These are phyloP conservation scores for Pseudomugil gertrudae DNA, from an alignment of 2,797 vertebrate genomes.

Conservation along the genomic window DNA sequence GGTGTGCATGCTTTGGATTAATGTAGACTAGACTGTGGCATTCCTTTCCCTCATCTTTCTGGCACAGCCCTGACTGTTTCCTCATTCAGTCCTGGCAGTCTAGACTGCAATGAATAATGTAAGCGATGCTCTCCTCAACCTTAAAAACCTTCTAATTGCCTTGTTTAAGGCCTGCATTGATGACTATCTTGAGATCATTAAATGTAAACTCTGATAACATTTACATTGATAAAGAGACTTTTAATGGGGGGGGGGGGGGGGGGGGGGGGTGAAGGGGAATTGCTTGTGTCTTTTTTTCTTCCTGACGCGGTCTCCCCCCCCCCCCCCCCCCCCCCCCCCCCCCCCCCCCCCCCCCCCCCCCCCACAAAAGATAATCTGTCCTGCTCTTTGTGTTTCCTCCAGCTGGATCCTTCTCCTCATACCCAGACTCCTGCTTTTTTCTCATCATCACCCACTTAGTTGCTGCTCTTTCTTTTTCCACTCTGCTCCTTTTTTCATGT, in stretches of 20 bases:
- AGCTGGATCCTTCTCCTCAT: not conserved
- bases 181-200: constrained; percentile 66
- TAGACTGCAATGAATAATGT: constrained; percentile 79
- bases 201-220: constrained; percentile 56
- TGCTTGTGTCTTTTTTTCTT: too few relatives aligned
- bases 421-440: not conserved
- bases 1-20: constrained; percentile 44
- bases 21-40: constrained; percentile 48
- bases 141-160: constrained; percentile 68
- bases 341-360: too few relatives aligned
- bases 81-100: constrained; percentile 61
- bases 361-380: too few relatives aligned
- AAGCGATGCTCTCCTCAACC: constrained; percentile 61
- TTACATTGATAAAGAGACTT: constrained; percentile 46
- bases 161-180: constrained; percentile 73
- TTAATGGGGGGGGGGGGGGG: constrained; percentile 20
- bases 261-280: too few relatives aligned
- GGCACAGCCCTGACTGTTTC: constrained; percentile 65
- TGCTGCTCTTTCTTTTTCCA: not conserved
- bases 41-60: constrained; percentile 62
- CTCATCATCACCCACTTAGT: constrained; percentile 2
- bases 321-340: too few relatives aligned
- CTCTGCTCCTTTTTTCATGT: not conserved
- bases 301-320: too few relatives aligned
- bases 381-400: too few relatives aligned